phyloP scores from a whole-genome alignment of 2,888 invertebrate genomes.

The Coecobrya sp. region DNA sequence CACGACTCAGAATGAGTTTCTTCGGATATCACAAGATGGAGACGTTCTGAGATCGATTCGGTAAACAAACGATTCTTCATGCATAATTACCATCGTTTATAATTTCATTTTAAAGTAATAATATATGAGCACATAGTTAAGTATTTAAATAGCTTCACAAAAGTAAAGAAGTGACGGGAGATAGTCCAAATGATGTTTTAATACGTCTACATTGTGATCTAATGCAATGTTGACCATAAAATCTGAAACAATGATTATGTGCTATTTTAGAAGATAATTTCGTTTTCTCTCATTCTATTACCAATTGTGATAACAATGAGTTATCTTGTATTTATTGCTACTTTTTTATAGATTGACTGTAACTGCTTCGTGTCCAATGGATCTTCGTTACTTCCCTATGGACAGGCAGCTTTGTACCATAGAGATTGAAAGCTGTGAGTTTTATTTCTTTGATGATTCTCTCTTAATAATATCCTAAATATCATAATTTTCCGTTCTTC shows the following conservation, averaged over 20 bases:
- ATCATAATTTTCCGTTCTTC: constrained; percentile 18
- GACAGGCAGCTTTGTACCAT: constrained; percentile 87
- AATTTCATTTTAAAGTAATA: no score
- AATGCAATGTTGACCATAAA: no score
- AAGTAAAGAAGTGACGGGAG: no score
- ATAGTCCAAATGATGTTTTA: no score
- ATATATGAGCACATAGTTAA: no score
- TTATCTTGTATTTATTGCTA: not conserved
- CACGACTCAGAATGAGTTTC: constrained; percentile 99
- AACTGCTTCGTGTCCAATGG: constrained; percentile 87
- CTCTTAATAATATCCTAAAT: constrained; percentile 42
- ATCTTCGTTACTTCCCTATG: constrained; percentile 87
- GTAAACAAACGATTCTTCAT: constrained; percentile 89
- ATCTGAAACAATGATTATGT: no score
- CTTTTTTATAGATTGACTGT: constrained; percentile 86
- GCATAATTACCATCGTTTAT: no score
- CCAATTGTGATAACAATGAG: not conserved
- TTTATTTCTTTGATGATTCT: constrained; percentile 72
- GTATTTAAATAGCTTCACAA: no score
- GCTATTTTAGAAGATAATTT: no score
- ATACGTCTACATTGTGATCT: no score
- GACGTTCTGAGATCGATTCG: constrained; percentile 98
- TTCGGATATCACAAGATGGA: constrained; percentile 98
- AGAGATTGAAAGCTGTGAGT: constrained; percentile 87
- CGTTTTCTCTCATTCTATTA: no score